Evolutionary conservation across 1,140 invertebrate species (phyloP).

Genomic region (Schlechtendalia chinensis): DNA sequence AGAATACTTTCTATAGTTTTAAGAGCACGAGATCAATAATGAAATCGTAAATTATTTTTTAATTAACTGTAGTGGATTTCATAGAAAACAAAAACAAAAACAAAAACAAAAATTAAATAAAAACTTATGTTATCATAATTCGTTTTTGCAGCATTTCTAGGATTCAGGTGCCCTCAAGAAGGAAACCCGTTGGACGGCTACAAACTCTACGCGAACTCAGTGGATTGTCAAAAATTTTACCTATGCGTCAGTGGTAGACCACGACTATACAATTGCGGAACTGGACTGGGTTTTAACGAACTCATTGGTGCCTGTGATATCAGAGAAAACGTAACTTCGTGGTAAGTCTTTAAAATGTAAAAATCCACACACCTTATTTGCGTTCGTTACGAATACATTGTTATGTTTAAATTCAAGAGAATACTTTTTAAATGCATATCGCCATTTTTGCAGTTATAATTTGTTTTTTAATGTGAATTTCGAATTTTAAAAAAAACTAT

Average conservation of each 20-base stretch:
- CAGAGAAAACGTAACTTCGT: conserved; percentile 74
- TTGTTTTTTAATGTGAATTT: no score
- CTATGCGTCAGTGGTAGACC: conserved; percentile 76
- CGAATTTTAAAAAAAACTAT: no score
- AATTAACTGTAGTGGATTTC: no score
- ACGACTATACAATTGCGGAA: conserved; percentile 70
- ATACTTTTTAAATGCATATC: no score
- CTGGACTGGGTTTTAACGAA: conserved; percentile 78
- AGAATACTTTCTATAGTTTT: no score
- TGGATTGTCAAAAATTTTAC: conserved; percentile 78
- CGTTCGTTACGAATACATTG: neutral
- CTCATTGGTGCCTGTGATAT: conserved; percentile 71
- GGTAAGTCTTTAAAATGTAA: conserved; percentile 54
- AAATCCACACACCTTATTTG: neutral
- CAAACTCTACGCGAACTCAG: conserved; percentile 62
- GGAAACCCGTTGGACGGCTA: conserved; percentile 53
- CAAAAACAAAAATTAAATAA: no score
- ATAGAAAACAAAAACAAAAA: no score
- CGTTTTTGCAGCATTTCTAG: conserved; percentile 62
- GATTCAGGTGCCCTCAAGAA: conserved; percentile 65
- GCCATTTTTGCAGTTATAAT: no score
- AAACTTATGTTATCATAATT: neutral
- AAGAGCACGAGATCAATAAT: no score
- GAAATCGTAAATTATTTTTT: no score
- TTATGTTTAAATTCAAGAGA: neutral